Conservation (phyloP, 2,113 vertebrate species). For the Muntiacus muntjak region DNA sequence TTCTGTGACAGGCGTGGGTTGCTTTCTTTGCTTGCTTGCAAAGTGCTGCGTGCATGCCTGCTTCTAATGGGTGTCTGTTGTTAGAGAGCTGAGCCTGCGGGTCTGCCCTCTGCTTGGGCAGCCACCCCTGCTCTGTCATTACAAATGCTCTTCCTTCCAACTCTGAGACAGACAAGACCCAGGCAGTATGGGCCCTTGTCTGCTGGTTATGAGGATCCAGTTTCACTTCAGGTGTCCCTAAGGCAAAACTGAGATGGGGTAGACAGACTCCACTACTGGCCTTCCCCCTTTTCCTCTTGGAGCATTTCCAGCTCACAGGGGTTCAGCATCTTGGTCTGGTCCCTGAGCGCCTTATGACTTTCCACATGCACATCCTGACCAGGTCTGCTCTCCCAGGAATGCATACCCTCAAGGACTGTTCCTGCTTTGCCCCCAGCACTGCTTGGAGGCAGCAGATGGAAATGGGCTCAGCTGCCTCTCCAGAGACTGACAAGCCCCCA, state of each 20-base stretch:
- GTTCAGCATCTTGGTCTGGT: neutral
- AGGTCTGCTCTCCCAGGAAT: neutral
- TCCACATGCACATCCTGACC: neutral
- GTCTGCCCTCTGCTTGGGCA: neutral
- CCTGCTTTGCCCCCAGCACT: neutral
- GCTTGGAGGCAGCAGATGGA: neutral
- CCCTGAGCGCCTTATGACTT: accelerated
- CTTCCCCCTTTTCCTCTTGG: neutral
- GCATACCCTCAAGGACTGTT: accelerated
- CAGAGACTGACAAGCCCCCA: neutral
- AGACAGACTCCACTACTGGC: too few species aligned
- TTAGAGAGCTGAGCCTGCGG: accelerated
- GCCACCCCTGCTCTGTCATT: neutral
- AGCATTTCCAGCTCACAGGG: neutral
- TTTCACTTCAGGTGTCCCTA: neutral
- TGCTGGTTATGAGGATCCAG: neutral
- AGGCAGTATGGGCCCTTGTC: neutral
- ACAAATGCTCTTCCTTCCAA: accelerated
- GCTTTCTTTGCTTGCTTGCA: neutral
- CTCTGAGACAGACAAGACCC: neutral
- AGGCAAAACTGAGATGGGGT: neutral
- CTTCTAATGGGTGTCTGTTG: neutral
- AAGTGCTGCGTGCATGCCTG: accelerated
- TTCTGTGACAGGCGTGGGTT: accelerated
- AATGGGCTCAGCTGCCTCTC: neutral